These are phyloP conservation scores for Blastobasis adustella DNA, from an alignment of 2,888 invertebrate genomes.

Conservation along the genomic window DNA sequence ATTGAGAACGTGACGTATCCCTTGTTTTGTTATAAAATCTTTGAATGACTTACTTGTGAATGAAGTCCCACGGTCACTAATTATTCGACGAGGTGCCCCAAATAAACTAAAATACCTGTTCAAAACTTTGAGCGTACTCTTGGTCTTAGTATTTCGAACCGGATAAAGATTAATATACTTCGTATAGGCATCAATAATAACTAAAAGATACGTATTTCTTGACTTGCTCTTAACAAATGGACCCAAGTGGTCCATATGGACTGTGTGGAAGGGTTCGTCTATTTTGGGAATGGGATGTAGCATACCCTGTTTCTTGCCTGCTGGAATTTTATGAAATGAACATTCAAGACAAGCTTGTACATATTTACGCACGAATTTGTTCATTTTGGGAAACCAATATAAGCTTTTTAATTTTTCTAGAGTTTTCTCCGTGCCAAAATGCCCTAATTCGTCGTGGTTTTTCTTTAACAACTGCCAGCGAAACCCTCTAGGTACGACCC, in stretches of 20 bases:
- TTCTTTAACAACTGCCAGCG: constrained; percentile 7
- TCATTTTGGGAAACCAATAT: constrained; percentile 14
- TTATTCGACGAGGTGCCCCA: constrained; percentile 1
- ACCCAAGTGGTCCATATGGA: constrained; percentile 15
- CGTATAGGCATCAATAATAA: constrained; percentile 10
- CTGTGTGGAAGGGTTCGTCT: constrained; percentile 6
- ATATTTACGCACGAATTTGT: constrained; percentile 10
- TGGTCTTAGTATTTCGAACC: constrained; percentile 7
- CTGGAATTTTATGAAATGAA: constrained; percentile 7
- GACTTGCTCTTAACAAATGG: constrained; percentile 12
- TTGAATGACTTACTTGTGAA: constrained; percentile 2
- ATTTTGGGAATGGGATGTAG: constrained; percentile 12
- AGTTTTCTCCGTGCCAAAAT: constrained; percentile 11
- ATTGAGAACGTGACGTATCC: constrained; percentile 1
- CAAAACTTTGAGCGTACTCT: constrained; percentile 4
- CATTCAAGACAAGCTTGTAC: constrained; percentile 10
- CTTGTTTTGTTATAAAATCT: background rate
- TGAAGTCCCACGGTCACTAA: constrained; percentile 1
- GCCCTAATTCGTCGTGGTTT: constrained; percentile 12
- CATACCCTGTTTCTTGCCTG: constrained; percentile 9
- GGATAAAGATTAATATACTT: constrained; percentile 8
- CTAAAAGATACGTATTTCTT: constrained; percentile 9
- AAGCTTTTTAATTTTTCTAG: constrained; percentile 8
- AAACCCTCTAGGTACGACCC: constrained; percentile 9
- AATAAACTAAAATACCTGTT: constrained; percentile 1